Base-by-base conservation (phyloP, 1,140 invertebrate genomes). In the Calliphora vicina region DNA sequence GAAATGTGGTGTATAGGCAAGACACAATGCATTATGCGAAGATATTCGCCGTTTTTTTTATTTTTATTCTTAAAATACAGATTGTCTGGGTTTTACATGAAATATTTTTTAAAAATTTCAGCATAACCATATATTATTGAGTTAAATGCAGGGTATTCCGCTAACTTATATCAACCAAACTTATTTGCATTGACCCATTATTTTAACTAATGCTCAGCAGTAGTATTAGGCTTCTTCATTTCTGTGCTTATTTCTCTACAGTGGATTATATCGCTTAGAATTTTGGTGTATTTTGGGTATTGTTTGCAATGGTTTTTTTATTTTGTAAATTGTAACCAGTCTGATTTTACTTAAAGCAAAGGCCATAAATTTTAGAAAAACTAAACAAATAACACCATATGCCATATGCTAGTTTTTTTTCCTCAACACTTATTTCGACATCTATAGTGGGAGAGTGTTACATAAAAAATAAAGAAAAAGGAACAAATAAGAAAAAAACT, bases 361-460 rank as follows among this genome's bases (percentile, higher is more conserved):
- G n/a, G 50, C 50, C 50, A 57, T 57, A 57, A 57, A 57, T 57
- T 57, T 57, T 15, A 57, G 50, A 6, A 57, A 57, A 57, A 57
- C 50, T 35, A 35, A 35, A 35, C 6, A 35, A 57, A 17, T 6
- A 1, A 5, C 50, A 57, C 50, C 50, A 57, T 57, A 57, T 57
- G 50, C 50, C n/a, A n/a, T n/a, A n/a, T n/a, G 15, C 5, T 15
- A 6, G 15, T n/a, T 17, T n/a, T n/a, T 57, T 57, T 57, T 17
- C 15, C 13, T 15, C 50, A 57, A 17, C 6, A n/a, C n/a, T n/a
- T 17, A 57, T 57, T 57, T 57, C 50, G 50, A 57, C 13, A 57
- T 57, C 50, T 76, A 20, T 76, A n/a, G 73, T 76, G 73, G 73
- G 73, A 76, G 73, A 76, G 27, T 76, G 73, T 76, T 76, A 76